Evolutionary conservation across 2,113 vertebrate species (phyloP).

Genomic region (Vidua chalybeata): DNA sequence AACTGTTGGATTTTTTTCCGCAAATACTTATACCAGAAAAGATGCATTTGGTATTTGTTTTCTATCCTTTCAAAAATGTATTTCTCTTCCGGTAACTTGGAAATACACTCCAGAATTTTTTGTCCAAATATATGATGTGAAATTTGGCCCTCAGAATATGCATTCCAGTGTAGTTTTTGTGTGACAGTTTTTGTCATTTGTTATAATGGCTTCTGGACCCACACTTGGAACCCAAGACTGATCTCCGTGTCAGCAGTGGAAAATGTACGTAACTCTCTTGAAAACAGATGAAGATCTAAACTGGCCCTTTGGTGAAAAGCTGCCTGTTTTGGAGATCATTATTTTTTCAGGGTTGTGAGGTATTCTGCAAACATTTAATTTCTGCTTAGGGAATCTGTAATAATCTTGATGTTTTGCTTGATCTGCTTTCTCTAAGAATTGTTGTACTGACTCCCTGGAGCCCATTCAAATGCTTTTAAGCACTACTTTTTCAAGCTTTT

Average conservation of each 20-base stretch:
- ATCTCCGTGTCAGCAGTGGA: not conserved
- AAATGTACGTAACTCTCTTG: not conserved
- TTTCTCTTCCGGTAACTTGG: not conserved
- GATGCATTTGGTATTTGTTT: not conserved
- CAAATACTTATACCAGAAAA: not conserved
- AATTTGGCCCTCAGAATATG: not conserved
- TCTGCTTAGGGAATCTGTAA: constrained; percentile 41
- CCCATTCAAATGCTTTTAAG: constrained; percentile 21
- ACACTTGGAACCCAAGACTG: not conserved
- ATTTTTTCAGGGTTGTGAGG: constrained; percentile 28
- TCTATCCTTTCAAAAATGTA: not conserved
- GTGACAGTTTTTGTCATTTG: not conserved
- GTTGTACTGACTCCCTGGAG: constrained; percentile 11
- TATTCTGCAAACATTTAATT: constrained; percentile 38
- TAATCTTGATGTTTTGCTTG: constrained; percentile 51
- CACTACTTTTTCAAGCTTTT: not conserved
- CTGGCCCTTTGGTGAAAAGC: not conserved
- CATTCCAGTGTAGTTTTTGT: not conserved
- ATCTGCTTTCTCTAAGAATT: constrained; percentile 8
- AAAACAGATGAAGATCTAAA: constrained; percentile 17
- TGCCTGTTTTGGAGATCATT: constrained; percentile 48
- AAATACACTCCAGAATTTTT: not conserved
- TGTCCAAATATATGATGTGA: not conserved
- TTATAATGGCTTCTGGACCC: not conserved
- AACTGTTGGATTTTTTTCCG: not conserved